Evolutionary conservation across 2,113 vertebrate genomes (phyloP).

Genomic region (Athene noctua): DNA sequence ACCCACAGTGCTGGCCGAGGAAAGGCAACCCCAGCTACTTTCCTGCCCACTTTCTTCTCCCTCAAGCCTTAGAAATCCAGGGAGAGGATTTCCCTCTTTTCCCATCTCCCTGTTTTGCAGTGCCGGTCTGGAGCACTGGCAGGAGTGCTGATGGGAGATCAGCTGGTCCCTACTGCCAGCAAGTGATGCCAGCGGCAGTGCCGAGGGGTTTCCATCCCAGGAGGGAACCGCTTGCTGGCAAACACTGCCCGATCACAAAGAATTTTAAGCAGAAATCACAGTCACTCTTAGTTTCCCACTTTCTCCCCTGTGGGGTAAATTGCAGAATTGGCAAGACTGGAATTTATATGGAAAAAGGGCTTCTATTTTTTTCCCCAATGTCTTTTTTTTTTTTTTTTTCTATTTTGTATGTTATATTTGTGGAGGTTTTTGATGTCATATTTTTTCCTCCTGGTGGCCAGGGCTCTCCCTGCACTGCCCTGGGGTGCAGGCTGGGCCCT

Average conservation of each 20-base stretch:
- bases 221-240: background rate
- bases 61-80: background rate
- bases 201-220: background rate
- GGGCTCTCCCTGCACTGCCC: background rate
- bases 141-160: background rate
- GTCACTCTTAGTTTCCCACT: background rate
- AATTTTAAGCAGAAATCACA: background rate
- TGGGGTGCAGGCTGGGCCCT: background rate
- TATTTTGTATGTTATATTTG: background rate
- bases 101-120: background rate
- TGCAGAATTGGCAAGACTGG: background rate
- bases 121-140: rapidly evolving
- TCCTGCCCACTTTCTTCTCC: background rate
- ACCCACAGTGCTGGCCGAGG: rapidly evolving
- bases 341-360: background rate
- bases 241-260: background rate
- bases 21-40: background rate
- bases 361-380: background rate
- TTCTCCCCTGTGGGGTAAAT: background rate
- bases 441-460: background rate
- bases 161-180: background rate
- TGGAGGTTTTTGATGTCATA: rapidly evolving
- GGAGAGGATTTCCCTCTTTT: background rate
- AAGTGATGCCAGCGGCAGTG: background rate
- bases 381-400: background rate